phyloP scores from a whole-genome alignment of 2,888 invertebrate genomes.

The Limnephilus lunatus region DNA sequence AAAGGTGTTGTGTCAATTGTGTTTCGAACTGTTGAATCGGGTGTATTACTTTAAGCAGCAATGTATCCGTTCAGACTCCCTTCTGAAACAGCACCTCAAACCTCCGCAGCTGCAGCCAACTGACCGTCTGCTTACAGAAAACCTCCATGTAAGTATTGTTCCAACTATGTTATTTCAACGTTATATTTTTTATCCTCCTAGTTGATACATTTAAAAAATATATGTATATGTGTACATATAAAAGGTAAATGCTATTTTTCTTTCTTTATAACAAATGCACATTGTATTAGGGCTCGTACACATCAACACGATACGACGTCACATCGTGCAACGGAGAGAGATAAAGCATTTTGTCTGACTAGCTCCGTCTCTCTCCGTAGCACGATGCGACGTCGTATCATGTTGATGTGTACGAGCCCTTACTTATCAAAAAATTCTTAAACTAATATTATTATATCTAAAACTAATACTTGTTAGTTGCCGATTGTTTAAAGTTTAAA shows the following conservation, averaged over 20 bases:
- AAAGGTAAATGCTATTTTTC: not conserved
- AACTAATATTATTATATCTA: no score
- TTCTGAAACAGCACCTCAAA: constrained; percentile 59
- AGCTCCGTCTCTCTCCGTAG: no score
- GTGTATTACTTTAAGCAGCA: constrained; percentile 65
- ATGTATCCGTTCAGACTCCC: constrained; percentile 61
- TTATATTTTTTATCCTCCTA: not conserved
- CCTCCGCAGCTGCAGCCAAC: constrained; percentile 50
- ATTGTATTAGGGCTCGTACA: no score
- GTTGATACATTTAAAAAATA: not conserved
- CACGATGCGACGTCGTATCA: no score
- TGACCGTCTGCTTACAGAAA: not conserved
- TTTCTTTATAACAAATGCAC: not conserved
- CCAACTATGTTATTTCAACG: not conserved
- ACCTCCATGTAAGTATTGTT: not conserved
- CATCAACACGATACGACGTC: no score
- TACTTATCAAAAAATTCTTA: no score
- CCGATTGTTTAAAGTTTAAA: no score
- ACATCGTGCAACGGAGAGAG: no score
- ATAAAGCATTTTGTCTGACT: no score
- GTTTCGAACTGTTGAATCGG: constrained; percentile 64
- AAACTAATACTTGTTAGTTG: no score
- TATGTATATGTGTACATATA: no score
- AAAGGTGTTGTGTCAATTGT: constrained; percentile 66
- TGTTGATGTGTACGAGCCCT: no score